These are phyloP conservation scores for Myzus persicae DNA, from an alignment of 1,140 invertebrate species.

Conservation along the genomic window DNA sequence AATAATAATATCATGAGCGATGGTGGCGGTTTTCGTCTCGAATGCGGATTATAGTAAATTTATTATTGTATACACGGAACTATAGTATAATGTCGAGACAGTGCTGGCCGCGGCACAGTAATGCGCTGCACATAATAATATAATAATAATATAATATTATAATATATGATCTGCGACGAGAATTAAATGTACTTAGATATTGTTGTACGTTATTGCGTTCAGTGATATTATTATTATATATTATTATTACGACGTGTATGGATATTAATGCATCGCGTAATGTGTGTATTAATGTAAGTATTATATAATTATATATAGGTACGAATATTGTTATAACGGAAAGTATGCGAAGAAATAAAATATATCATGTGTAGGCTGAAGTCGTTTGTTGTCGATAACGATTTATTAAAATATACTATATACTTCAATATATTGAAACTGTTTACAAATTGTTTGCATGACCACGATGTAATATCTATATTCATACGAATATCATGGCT, in stretches of 20 bases:
- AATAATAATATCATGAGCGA: neutral
- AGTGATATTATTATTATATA: neutral
- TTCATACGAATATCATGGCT: too few relatives aligned
- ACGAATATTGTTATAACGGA: too few relatives aligned
- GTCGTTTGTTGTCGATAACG: too few relatives aligned
- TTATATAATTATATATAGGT: too few relatives aligned
- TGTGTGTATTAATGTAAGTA: neutral
- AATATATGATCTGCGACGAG: neutral
- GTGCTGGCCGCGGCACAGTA: neutral
- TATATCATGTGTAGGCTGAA: too few relatives aligned
- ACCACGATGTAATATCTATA: too few relatives aligned
- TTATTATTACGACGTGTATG: neutral
- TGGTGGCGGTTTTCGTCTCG: conserved; percentile 30
- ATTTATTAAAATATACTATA: too few relatives aligned
- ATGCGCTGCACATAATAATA: neutral
- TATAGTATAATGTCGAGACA: neutral
- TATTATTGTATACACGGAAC: conserved; percentile 1
- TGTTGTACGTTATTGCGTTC: neutral
- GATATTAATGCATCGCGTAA: neutral
- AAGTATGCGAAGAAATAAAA: too few relatives aligned
- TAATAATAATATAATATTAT: neutral
- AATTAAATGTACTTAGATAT: neutral
- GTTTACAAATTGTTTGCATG: too few relatives aligned
- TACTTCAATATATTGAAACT: too few relatives aligned
- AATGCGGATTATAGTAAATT: conserved; percentile 28